A percentile compares a stretch with the other conserved stretches of the same genome.
These are phyloP conservation scores for Cynopterus brachyotis DNA, from an alignment of 2,113 vertebrate genomes.

Conservation along the genomic window DNA sequence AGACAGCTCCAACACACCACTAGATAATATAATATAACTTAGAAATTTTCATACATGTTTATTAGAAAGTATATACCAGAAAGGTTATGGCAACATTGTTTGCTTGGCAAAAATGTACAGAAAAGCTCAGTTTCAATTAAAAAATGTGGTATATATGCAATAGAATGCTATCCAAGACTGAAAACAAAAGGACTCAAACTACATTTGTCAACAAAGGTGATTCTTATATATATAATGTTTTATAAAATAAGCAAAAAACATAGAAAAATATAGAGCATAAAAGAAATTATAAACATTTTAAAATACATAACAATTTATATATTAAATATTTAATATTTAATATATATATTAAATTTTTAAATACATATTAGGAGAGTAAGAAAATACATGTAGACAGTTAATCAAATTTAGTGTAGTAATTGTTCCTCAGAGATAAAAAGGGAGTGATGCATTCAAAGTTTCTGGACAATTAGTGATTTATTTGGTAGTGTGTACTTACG, in stretches of 20 bases:
- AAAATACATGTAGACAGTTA: too few relatives aligned
- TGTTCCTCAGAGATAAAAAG: too few relatives aligned
- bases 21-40: background rate
- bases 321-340: too few relatives aligned
- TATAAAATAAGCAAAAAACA: background rate
- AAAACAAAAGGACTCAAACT: background rate
- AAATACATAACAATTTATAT: too few relatives aligned
- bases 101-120: background rate
- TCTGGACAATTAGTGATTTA: too few relatives aligned
- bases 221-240: background rate
- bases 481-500: too few relatives aligned
- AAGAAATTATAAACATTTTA: too few relatives aligned
- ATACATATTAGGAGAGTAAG: too few relatives aligned
- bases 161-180: background rate
- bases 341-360: too few relatives aligned
- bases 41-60: background rate
- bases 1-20: background rate
- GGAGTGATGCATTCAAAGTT: too few relatives aligned
- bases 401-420: too few relatives aligned
- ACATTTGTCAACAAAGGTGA: background rate
- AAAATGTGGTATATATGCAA: background rate
- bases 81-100: background rate
- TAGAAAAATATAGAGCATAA: background rate
- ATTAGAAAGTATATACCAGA: background rate
- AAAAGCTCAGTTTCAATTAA: background rate